Base-by-base conservation (phyloP, 2,113 vertebrate genomes). In the Pelecanus crispus region DNA sequence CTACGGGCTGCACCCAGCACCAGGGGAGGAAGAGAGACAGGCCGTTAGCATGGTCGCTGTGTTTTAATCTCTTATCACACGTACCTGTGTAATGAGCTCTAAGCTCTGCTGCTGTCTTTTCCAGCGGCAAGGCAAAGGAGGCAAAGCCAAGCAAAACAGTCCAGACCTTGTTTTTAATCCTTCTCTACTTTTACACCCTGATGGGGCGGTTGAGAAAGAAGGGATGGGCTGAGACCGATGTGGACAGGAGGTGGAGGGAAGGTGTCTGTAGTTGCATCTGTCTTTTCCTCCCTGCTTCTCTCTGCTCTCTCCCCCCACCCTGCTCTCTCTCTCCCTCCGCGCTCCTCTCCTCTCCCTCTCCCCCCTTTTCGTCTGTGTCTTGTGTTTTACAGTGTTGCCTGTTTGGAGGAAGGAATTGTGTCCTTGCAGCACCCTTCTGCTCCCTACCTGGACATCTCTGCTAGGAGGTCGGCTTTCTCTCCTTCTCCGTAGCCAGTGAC, bases 311-410 rank as follows among this genome's bases (percentile, higher is more conserved):
- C 29, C 31, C 67, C 16, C 50, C 50, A 66, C 73, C 81, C 67
- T 16, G 49, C 47, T 95, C 21, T 88, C 61, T 88, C 26, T 83
- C 74, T 79, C 77, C 52, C 75, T 49, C 67, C 3, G 79, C 31
- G 78, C 28, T 78, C n/a, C n/a, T n/a, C n/a, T n/a, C n/a, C n/a
- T n/a, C 58, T 85, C 38, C 95, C 61, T 90, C 68, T 95, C 59
- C 71, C 94, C 92, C 93, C 91, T 82, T 97, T 31, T 83, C 17
- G 90, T 97, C 95, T 97, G 95, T 98, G 97, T 97, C 97, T 98
- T 98, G 96, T 98, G 97, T 97, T 97, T 98, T 97, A 87, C 97
- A 98, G 97, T 87, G 81, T 93, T 97, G 81, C 96, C 96, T 92
- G 95, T 97, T 72, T 90, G 98, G 97, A 97, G 97, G 96, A 97